Percentiles rank a stretch among this genome's conserved stretches.
Conservation (phyloP, 2,888 invertebrate genomes). For the Drymonia ruficornis region DNA sequence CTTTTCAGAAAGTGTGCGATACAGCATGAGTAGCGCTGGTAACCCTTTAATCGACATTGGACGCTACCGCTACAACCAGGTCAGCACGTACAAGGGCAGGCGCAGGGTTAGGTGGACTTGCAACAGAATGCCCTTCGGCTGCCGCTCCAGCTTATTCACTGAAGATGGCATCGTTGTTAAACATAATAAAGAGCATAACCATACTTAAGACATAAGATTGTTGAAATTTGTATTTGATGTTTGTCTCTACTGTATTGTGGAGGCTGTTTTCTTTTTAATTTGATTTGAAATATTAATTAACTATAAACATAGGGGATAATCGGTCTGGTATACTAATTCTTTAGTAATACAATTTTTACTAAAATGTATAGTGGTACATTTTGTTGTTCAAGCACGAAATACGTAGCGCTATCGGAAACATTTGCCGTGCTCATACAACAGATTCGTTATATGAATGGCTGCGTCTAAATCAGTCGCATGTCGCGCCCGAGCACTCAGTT, state of each 20-base stretch:
- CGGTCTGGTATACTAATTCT: no score
- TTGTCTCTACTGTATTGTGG: not conserved
- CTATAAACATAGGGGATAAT: no score
- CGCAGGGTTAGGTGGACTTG: conserved; percentile 35
- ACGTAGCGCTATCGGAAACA: no score
- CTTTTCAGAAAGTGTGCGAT: not conserved
- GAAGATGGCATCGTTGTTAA: conserved; percentile 36
- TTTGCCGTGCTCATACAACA: no score
- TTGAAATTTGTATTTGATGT: not conserved
- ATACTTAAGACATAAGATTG: conserved; percentile 21
- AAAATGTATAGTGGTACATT: no score
- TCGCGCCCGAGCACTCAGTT: no score
- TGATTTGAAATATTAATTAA: no score
- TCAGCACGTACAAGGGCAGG: conserved; percentile 16
- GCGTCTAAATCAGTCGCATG: no score
- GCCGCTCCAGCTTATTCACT: conserved; percentile 40
- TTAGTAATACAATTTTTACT: no score
- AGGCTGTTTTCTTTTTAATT: no score
- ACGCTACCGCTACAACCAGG: not conserved
- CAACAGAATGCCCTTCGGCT: conserved; percentile 27
- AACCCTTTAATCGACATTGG: not conserved
- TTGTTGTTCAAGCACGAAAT: no score
- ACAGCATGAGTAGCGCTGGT: not conserved
- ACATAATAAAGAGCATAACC: conserved; percentile 37
- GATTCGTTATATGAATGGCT: no score